A percentile compares a stretch with the other conserved stretches of the same genome.
Conservation (phyloP, 2,113 vertebrate genomes). For the Mionectes macconnelli region DNA sequence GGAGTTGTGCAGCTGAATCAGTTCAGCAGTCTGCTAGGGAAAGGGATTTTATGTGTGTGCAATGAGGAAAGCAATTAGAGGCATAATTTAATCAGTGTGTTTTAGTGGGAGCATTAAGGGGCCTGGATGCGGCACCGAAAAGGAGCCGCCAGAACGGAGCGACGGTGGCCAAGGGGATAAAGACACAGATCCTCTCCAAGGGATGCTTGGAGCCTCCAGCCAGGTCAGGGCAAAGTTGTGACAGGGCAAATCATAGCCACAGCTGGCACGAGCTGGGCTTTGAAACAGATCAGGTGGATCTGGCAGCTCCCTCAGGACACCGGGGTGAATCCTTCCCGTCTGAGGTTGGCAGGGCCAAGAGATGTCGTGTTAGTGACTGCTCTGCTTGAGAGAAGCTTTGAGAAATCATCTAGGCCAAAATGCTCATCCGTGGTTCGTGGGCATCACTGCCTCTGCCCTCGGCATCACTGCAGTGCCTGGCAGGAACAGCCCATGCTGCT, state of each 20-base stretch:
- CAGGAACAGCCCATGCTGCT: background rate
- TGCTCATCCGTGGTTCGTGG: background rate
- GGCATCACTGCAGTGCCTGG: background rate
- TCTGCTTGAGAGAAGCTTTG: background rate
- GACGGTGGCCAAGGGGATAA: background rate
- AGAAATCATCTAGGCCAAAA: background rate
- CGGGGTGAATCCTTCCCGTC: background rate
- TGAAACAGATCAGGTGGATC: background rate
- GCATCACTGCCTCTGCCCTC: background rate
- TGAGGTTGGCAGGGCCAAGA: background rate
- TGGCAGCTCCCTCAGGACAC: background rate
- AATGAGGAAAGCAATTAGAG: slow-evolving; percentile 29
- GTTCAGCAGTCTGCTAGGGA: background rate
- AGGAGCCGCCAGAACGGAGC: background rate
- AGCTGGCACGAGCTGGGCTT: background rate
- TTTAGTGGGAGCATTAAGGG: background rate
- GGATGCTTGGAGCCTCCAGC: background rate
- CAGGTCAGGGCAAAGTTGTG: background rate
- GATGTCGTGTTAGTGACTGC: background rate
- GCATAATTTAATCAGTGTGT: slow-evolving; percentile 13
- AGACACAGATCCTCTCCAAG: background rate
- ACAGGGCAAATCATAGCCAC: background rate
- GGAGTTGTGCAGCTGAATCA: background rate
- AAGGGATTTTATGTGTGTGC: background rate
- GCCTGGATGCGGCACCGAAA: background rate